These are phyloP conservation scores for Alces alces DNA, from an alignment of 2,113 vertebrate genomes.

Conservation along the genomic window DNA sequence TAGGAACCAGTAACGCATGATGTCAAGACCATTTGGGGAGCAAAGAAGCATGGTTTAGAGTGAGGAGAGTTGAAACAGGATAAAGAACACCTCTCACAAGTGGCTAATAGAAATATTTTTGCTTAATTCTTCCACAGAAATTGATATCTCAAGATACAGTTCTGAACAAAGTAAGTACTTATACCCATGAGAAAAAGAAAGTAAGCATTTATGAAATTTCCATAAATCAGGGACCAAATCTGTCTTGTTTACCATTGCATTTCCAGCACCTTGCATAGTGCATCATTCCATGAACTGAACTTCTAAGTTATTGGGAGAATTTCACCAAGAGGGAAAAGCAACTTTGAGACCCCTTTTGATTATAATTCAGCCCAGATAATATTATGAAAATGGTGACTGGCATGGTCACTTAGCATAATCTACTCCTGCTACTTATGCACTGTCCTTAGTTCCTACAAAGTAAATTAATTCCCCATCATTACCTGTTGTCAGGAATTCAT, in stretches of 20 bases:
- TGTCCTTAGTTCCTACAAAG: not conserved
- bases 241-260: not conserved
- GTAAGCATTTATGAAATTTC: not conserved
- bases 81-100: not conserved
- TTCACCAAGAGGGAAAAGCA: not conserved
- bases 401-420: not conserved
- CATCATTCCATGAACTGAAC: not conserved
- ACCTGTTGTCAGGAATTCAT: not conserved
- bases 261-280: not conserved
- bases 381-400: not conserved
- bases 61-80: not conserved
- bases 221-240: not conserved
- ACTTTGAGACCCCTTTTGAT: not conserved
- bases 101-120: slow-evolving; percentile 6
- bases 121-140: slow-evolving; percentile 45
- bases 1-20: not conserved
- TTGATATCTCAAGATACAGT: slow-evolving; percentile 29
- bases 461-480: not conserved
- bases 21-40: not conserved
- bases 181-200: not conserved
- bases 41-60: not conserved
- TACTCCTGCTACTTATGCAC: not conserved
- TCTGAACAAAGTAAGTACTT: slow-evolving; percentile 70
- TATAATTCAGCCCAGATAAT: not conserved
- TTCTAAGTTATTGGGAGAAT: not conserved